Evolutionary conservation across 2,888 invertebrate genomes (phyloP).

Genomic region (Prenolepis imparis): DNA sequence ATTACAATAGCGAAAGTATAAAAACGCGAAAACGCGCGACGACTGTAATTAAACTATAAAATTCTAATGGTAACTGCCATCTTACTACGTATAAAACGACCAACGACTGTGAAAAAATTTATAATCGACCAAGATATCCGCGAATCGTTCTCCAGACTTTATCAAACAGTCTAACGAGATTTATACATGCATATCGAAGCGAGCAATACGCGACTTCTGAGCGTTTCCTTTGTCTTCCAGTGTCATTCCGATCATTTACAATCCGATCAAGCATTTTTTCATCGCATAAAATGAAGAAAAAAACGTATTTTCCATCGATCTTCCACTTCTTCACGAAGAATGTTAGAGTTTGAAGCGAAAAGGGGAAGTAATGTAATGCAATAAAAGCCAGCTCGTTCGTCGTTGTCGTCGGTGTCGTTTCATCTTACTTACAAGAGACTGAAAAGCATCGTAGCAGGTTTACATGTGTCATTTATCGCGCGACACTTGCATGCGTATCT

Average conservation of each 20-base stretch:
- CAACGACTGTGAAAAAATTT: slow-evolving; percentile 32
- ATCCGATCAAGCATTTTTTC: slow-evolving; percentile 2
- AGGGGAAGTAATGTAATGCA: slow-evolving; percentile 41
- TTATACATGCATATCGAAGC: slow-evolving; percentile 66
- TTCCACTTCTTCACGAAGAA: slow-evolving; percentile 24
- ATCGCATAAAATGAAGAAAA: slow-evolving; percentile 1
- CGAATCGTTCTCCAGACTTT: slow-evolving; percentile 29
- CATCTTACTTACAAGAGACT: slow-evolving; percentile 66
- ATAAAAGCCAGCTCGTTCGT: slow-evolving; percentile 63
- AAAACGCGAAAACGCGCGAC: slow-evolving; percentile 38
- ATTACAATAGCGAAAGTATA: slow-evolving; percentile 30
- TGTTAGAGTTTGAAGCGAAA: slow-evolving; percentile 65
- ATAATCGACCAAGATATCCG: background rate
- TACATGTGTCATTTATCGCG: background rate
- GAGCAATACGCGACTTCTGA: slow-evolving; percentile 68
- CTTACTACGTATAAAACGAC: slow-evolving; percentile 36
- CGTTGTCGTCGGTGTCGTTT: slow-evolving; percentile 74
- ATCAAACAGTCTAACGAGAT: background rate
- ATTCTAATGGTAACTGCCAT: slow-evolving; percentile 48
- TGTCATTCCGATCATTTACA: slow-evolving; percentile 57
- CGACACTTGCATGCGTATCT: background rate
- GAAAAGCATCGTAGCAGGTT: slow-evolving; percentile 56
- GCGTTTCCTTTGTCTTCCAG: slow-evolving; percentile 72
- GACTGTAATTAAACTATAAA: slow-evolving; percentile 35
- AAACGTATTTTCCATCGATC: slow-evolving; percentile 4